Base-by-base conservation (phyloP, 2,888 invertebrate genomes). In the Phytoseiulus persimilis region DNA sequence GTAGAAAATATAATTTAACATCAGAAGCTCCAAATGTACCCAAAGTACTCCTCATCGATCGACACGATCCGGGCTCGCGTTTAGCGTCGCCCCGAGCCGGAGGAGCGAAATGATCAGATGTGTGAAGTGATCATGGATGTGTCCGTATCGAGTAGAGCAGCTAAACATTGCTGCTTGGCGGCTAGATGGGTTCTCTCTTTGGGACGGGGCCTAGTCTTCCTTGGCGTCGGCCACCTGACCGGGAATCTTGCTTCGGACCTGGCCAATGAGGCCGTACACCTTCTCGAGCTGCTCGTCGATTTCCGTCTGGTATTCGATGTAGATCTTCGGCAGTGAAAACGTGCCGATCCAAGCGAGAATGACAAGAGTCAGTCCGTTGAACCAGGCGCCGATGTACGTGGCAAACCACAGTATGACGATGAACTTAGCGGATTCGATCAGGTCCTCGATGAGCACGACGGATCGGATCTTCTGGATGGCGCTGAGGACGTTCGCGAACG, bases 351-450 rank as follows among this genome's bases (percentile, higher is more conserved):
- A 93, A 97, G 98, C 96, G 93, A 99, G 95, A 93, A 98, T 98
- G 93, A 99, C 95, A 92, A 99, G 95, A 92, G 98, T 98, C 95
- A 99, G 96, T 93, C 98, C 99, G 94, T 99, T 99, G 95, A 99
- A 98, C 96, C 98, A 98, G 92, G 98, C 96, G 92, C 99, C 99
- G 92, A 99, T 95, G 93, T 98, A 99, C 91, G 99, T 99, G 94
- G 99, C 95, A 92, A 96, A 96, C 98, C 98, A 99, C 93, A 99
- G 95, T 92, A 97, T 94, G 92, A 97, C 95, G 92, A 96, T 97
- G 94, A 99, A 99, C 95, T 98, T 94, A 91, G 94, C 91, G 31
- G 94, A 93, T 94, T 99, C 98, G 92, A 98, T 95, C 92, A 98
- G 94, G 94, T 98, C 98, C 93, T 98, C 98, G 92, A 98, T 97